Conservation (phyloP, 2,113 vertebrate genomes). For the Myodes glareolus region DNA sequence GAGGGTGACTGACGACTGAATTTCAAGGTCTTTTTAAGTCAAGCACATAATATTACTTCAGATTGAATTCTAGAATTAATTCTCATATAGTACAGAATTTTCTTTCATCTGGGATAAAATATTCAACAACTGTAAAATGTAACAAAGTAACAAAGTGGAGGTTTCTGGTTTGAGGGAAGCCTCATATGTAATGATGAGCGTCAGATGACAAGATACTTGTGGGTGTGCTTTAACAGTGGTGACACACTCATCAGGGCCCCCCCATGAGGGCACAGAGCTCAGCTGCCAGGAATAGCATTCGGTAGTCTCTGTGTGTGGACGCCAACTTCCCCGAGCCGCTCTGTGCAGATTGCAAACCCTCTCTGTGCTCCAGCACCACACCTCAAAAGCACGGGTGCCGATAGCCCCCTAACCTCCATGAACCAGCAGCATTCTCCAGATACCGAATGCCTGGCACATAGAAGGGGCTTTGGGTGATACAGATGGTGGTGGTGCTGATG, state of each 20-base stretch:
- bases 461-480: neutral
- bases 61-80: slow-evolving; percentile 44
- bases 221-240: neutral
- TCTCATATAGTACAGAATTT: neutral
- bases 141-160: slow-evolving; percentile 31
- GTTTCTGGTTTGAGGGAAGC: slow-evolving; percentile 52
- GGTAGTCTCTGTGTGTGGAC: accelerated
- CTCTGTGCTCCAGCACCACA: neutral
- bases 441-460: neutral
- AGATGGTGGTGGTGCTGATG: neutral
- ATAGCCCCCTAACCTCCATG: neutral
- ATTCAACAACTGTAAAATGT: slow-evolving; percentile 37
- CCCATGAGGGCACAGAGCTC: neutral
- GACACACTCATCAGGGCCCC: neutral
- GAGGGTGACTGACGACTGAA: slow-evolving; percentile 30
- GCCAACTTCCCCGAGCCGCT: neutral
- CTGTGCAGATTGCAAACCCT: neutral
- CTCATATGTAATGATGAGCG: neutral
- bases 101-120: neutral
- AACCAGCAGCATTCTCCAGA: neutral
- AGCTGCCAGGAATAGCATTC: neutral
- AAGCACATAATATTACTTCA: slow-evolving; percentile 1
- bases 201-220: neutral
- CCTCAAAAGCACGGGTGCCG: neutral
- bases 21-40: slow-evolving; percentile 13